phyloP scores from a whole-genome alignment of 2,113 vertebrate genomes.

The Girardinichthys multiradiatus region DNA sequence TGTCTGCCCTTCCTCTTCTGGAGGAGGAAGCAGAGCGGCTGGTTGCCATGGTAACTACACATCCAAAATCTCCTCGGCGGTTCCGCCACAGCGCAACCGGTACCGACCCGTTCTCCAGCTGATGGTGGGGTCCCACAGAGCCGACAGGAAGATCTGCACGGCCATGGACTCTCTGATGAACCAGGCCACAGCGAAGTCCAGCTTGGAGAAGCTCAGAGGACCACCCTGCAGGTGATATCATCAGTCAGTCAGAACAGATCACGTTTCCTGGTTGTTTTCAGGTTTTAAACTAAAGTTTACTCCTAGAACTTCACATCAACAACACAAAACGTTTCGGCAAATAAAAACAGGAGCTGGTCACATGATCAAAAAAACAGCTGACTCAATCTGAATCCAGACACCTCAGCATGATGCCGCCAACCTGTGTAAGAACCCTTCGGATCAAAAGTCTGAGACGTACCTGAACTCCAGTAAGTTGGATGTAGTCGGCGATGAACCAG shows the following conservation, averaged over 20 bases:
- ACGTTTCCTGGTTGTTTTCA: no score
- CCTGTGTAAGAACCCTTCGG: no score
- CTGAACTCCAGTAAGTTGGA: slow-evolving; percentile 96
- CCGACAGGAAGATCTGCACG: slow-evolving; percentile 98
- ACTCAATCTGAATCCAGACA: no score
- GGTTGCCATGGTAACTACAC: slow-evolving; percentile 75
- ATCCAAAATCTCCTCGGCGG: slow-evolving; percentile 96
- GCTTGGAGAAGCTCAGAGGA: slow-evolving; percentile 91
- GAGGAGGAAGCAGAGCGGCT: background rate
- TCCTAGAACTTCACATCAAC: no score
- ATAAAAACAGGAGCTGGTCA: no score
- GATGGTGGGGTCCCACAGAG: slow-evolving; percentile 97
- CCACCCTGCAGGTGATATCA: slow-evolving; percentile 63
- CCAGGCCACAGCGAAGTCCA: slow-evolving; percentile 98
- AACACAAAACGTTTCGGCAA: no score
- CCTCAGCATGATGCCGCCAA: no score
- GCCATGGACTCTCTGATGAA: slow-evolving; percentile 99
- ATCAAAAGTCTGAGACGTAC: no score
- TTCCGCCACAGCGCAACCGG: slow-evolving; percentile 94
- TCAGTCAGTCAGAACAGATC: background rate
- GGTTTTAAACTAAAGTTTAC: no score
- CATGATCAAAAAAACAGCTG: background rate
- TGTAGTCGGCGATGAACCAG: slow-evolving; percentile 97
- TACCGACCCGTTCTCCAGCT: slow-evolving; percentile 98
- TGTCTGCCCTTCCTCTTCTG: background rate